A percentile compares a stretch with the other conserved stretches of the same genome.
phyloP scores from a whole-genome alignment of 2,888 invertebrate genomes.

The Clostera curtula region DNA sequence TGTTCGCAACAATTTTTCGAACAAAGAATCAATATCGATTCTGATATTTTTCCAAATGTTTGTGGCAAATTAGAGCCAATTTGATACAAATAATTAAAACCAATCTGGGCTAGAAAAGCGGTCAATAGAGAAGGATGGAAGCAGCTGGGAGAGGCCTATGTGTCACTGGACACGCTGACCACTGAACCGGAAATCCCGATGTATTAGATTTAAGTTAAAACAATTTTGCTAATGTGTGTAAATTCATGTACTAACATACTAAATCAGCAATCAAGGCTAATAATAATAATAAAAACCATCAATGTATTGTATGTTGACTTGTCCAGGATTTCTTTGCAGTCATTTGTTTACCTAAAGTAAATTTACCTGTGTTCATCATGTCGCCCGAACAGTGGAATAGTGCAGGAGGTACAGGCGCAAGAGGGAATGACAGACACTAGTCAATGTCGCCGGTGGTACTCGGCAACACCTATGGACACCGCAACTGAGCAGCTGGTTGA shows the following conservation, averaged over 20 bases:
- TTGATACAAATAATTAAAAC: slow-evolving; percentile 14
- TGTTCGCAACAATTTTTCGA: slow-evolving; percentile 12
- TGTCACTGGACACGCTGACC: too few relatives aligned
- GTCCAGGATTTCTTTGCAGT: slow-evolving; percentile 6
- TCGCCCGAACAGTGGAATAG: slow-evolving; percentile 7
- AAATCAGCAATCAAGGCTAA: too few relatives aligned
- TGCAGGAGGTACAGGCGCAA: slow-evolving; percentile 12
- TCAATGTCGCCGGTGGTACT: slow-evolving; percentile 30
- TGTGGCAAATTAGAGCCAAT: slow-evolving; percentile 10
- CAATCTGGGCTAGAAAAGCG: too few relatives aligned
- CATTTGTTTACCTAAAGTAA: slow-evolving; percentile 5
- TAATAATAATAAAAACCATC: slow-evolving; percentile 23
- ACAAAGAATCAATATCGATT: slow-evolving; percentile 14
- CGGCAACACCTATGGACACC: too few relatives aligned
- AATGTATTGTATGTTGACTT: slow-evolving; percentile 17
- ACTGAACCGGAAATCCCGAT: too few relatives aligned
- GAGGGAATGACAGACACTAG: slow-evolving; percentile 24
- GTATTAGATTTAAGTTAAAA: too few relatives aligned
- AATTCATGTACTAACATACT: too few relatives aligned
- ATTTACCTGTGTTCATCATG: slow-evolving; percentile 5
- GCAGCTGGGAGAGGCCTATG: too few relatives aligned
- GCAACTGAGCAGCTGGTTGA: too few relatives aligned
- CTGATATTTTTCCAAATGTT: slow-evolving; percentile 20
- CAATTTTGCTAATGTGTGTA: too few relatives aligned
- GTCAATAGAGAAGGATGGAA: too few relatives aligned